Percentiles rank a stretch among this genome's conserved stretches.
Conservation (phyloP, 2,797 vertebrate species). For the Crenichthys baileyi region DNA sequence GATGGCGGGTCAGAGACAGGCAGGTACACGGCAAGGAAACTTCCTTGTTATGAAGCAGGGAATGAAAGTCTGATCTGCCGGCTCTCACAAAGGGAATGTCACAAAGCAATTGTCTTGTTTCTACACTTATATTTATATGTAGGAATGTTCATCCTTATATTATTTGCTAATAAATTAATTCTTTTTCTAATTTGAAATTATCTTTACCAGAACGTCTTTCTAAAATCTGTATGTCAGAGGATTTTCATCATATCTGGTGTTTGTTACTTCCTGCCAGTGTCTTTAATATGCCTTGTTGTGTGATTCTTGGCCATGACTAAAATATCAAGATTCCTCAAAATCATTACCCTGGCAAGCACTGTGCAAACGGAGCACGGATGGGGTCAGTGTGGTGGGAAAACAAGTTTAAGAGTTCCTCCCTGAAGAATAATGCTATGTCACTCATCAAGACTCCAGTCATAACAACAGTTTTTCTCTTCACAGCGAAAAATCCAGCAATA, state of each 20-base stretch:
- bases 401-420: conserved; percentile 33
- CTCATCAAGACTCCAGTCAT: not conserved
- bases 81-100: conserved; percentile 15
- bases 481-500: not conserved
- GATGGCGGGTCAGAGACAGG: conserved; percentile 18
- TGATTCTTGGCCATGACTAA: conserved; percentile 35
- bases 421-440: conserved; percentile 24
- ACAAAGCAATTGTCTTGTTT: not conserved
- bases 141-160: not conserved
- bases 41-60: conserved; percentile 41
- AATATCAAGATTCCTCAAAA: conserved; percentile 5
- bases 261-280: conserved; percentile 23
- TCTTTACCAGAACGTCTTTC: not conserved
- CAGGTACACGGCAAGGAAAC: conserved; percentile 47
- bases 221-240: not conserved
- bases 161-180: not conserved
- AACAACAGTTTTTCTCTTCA: not conserved
- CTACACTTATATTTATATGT: not conserved
- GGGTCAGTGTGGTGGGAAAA: conserved; percentile 21
- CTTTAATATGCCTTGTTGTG: not conserved
- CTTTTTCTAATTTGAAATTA: not conserved
- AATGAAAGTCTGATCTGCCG: not conserved
- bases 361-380: conserved; percentile 9
- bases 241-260: not conserved
- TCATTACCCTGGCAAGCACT: conserved; percentile 9